Percentiles rank a stretch among this genome's conserved stretches.
Conservation (phyloP, 2,888 invertebrate species). For the Andricus quercusramuli region DNA sequence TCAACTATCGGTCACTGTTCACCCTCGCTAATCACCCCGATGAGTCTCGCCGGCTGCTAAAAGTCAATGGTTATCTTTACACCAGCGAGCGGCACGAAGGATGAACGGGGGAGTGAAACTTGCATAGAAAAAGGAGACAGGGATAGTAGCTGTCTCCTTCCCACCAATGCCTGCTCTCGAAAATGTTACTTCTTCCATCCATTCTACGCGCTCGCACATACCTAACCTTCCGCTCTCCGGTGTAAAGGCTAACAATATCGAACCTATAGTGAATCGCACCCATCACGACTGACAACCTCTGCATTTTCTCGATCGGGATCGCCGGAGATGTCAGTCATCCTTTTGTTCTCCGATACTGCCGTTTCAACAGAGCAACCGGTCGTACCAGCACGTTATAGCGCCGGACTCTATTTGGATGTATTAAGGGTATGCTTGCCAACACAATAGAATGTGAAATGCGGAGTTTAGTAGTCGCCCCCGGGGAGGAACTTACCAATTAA, state of each 20-base stretch:
- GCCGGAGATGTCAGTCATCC: conserved; percentile 72
- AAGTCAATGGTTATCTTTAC: not conserved
- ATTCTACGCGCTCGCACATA: no score
- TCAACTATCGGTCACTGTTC: conserved; percentile 57
- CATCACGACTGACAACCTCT: conserved; percentile 49
- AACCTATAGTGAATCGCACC: not conserved
- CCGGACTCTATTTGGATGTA: conserved; percentile 56
- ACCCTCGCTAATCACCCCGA: conserved; percentile 3
- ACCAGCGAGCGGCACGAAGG: no score
- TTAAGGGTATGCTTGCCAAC: conserved; percentile 57
- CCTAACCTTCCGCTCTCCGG: no score
- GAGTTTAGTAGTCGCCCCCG: conserved; percentile 65
- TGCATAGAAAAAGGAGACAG: no score
- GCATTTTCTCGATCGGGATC: conserved; percentile 65
- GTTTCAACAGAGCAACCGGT: conserved; percentile 59
- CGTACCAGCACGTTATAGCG: conserved; percentile 53
- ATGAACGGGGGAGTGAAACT: no score
- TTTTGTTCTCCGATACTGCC: conserved; percentile 68
- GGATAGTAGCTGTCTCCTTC: no score
- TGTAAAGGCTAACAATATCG: no score
- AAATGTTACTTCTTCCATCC: no score
- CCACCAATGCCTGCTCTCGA: no score
- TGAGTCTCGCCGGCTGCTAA: conserved; percentile 1
- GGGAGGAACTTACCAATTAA: conserved; percentile 78
- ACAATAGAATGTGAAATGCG: conserved; percentile 64